These are phyloP conservation scores for Sebastes kiyomatsui DNA, from an alignment of 2,797 vertebrate species.

Conservation along the genomic window DNA sequence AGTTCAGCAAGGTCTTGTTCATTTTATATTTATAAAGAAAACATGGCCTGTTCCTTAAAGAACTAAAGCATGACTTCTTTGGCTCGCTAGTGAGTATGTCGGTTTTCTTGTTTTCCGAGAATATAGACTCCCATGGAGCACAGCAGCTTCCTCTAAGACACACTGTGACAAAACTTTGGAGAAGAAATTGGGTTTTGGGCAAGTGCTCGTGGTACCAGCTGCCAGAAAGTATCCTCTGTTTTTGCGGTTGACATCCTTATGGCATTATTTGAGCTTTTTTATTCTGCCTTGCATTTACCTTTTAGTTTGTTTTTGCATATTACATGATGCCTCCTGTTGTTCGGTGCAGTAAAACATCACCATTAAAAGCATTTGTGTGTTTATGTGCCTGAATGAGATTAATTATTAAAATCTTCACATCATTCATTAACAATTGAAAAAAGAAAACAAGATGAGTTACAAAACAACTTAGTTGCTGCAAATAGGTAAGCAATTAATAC, in stretches of 20 bases:
- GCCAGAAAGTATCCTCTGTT: conserved; percentile 54
- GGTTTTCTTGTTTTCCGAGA: conserved; percentile 51
- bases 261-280: conserved; percentile 50
- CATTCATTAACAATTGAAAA: conserved; percentile 74
- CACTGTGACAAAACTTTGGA: conserved; percentile 61
- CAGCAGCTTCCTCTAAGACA: conserved; percentile 54
- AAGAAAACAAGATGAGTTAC: conserved; percentile 41
- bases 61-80: conserved; percentile 44
- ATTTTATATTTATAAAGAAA: conserved; percentile 65
- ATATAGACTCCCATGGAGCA: conserved; percentile 56
- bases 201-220: conserved; percentile 28
- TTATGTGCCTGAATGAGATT: conserved; percentile 73
- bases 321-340: conserved; percentile 73
- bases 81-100: conserved; percentile 26
- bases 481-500: conserved; percentile 40
- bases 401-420: conserved; percentile 76
- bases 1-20: conserved; percentile 52
- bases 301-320: conserved; percentile 69
- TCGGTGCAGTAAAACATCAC: conserved; percentile 51
- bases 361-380: conserved; percentile 86
- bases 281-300: conserved; percentile 25
- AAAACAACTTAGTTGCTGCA: conserved; percentile 34
- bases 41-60: conserved; percentile 33
- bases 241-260: conserved; percentile 41
- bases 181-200: conserved; percentile 61